A percentile compares a stretch with the other conserved stretches of the same genome.
phyloP scores from a whole-genome alignment of 2,797 vertebrate genomes.

The Manis crassicaudata region DNA sequence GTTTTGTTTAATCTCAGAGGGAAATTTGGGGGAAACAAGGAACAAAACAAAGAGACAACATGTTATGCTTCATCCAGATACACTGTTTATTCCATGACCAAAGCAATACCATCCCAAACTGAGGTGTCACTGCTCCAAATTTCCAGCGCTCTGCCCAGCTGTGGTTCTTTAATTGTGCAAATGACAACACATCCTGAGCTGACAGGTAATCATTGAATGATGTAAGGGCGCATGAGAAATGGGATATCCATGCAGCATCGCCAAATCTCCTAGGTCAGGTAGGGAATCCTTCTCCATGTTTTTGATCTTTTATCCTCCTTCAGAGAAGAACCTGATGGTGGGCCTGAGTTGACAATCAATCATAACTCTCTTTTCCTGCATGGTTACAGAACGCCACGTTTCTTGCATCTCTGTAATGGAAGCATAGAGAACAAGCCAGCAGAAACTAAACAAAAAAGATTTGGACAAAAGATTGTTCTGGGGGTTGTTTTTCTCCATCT shows the following conservation, averaged over 20 bases:
- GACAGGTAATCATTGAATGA: not conserved
- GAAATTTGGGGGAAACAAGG: not conserved
- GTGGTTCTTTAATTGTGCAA: not conserved
- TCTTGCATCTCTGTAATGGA: not conserved
- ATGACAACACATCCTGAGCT: not conserved
- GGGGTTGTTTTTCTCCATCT: not conserved
- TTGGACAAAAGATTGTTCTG: not conserved
- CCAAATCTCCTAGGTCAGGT: not conserved
- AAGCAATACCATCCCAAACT: not conserved
- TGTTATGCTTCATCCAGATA: not conserved
- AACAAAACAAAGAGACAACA: not conserved
- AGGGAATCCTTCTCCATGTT: not conserved
- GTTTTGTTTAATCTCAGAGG: not conserved
- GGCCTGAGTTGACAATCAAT: not conserved
- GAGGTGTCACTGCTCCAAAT: not conserved
- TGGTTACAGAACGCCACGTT: not conserved
- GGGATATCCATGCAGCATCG: not conserved
- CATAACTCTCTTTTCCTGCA: not conserved
- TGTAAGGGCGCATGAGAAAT: not conserved
- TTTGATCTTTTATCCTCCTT: not conserved
- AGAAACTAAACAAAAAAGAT: not conserved
- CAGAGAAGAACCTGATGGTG: not conserved
- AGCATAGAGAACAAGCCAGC: not conserved
- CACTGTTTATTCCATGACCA: not conserved
- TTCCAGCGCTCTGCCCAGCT: not conserved